Conservation (phyloP, 2,113 vertebrate genomes). For the Sylvia atricapilla region DNA sequence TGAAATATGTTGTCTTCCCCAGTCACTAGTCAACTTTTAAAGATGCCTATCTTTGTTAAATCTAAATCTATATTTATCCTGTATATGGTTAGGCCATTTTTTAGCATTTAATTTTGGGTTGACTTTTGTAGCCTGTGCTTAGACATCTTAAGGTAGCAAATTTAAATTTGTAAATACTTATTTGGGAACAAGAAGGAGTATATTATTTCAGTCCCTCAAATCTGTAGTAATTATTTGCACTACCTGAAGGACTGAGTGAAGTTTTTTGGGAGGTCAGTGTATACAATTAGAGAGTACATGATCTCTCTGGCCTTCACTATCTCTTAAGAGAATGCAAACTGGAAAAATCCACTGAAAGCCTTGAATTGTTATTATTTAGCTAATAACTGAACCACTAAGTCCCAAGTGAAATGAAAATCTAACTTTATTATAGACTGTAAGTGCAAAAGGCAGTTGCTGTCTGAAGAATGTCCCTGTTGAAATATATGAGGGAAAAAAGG, state of each 20-base stretch:
- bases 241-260: background rate
- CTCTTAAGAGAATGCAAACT: background rate
- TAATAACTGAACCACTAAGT: background rate
- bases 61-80: background rate
- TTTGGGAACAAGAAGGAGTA: background rate
- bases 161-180: background rate
- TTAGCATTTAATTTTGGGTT: background rate
- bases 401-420: background rate
- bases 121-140: background rate
- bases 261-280: background rate
- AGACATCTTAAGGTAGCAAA: background rate
- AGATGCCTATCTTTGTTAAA: background rate
- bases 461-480: background rate
- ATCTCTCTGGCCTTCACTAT: background rate
- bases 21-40: background rate
- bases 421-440: background rate
- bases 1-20: background rate
- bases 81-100: background rate
- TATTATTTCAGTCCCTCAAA: background rate
- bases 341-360: background rate
- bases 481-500: background rate
- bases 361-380: slow-evolving; percentile 22
- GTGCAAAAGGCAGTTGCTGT: background rate
- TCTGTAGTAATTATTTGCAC: background rate
- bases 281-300: background rate